phyloP scores from a whole-genome alignment of 2,888 invertebrate species.

The Drepanosiphum platanoidis region DNA sequence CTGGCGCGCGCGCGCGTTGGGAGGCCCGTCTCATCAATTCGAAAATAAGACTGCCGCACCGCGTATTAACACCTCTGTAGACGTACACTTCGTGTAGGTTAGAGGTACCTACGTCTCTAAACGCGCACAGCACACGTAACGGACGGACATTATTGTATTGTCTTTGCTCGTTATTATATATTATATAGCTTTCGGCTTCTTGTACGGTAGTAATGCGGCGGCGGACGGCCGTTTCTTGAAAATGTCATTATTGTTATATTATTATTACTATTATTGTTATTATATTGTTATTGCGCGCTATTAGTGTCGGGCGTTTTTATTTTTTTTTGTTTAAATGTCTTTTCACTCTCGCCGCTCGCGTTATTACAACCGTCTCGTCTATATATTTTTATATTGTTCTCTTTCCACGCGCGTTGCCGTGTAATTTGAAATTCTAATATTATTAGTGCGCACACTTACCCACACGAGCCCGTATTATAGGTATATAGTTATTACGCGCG shows the following conservation, averaged over 20 bases:
- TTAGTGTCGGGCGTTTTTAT: slow-evolving; percentile 42
- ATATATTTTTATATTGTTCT: not conserved
- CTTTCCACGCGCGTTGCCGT: not conserved
- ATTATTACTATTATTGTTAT: slow-evolving; percentile 13
- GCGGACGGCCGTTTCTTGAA: slow-evolving; percentile 16
- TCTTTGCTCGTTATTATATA: slow-evolving; percentile 52
- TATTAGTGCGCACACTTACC: not conserved
- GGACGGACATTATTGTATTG: slow-evolving; percentile 33
- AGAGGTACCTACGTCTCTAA: too few relatives aligned
- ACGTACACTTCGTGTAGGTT: not conserved
- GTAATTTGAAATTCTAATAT: slow-evolving; percentile 47
- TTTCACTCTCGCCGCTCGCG: not conserved
- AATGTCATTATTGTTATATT: slow-evolving; percentile 54
- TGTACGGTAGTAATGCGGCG: slow-evolving; percentile 44
- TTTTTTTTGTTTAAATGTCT: too few relatives aligned
- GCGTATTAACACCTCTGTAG: slow-evolving; percentile 36
- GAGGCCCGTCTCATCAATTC: slow-evolving; percentile 47
- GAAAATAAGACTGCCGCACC: slow-evolving; percentile 3
- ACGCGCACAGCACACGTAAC: not conserved
- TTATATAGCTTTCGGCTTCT: slow-evolving; percentile 60
- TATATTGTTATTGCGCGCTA: slow-evolving; percentile 30
- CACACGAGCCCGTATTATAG: not conserved
- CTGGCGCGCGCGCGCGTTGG: slow-evolving; percentile 19
- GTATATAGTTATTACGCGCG: not conserved
- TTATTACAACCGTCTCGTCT: not conserved